Evolutionary conservation across 2,797 vertebrate species (phyloP).

Genomic region (Echeneis naucrates): DNA sequence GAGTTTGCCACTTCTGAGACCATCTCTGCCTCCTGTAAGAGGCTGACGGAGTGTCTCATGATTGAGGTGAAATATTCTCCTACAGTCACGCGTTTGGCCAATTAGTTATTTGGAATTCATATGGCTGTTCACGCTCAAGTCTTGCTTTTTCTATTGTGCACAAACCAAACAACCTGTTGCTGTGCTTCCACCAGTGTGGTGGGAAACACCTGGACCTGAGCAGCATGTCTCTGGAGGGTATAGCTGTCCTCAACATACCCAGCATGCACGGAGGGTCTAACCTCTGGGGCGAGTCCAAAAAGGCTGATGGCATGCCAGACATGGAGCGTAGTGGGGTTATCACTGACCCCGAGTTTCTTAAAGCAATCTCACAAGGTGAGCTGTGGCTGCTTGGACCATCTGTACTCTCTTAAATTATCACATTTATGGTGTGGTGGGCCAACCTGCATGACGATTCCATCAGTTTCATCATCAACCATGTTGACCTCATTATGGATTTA

Average conservation of each 20-base stretch:
- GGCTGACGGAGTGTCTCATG: conserved; percentile 88
- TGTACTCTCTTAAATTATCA: neutral
- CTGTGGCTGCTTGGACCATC: neutral
- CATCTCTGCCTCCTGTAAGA: conserved; percentile 93
- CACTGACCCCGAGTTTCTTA: conserved; percentile 89
- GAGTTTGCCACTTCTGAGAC: conserved; percentile 96
- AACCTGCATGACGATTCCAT: neutral
- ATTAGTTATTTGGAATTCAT: neutral
- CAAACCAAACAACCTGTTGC: neutral
- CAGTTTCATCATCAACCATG: too few relatives aligned
- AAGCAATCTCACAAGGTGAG: conserved; percentile 90
- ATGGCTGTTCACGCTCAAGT: neutral
- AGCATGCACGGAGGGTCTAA: conserved; percentile 97
- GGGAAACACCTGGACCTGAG: conserved; percentile 88
- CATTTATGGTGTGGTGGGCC: neutral
- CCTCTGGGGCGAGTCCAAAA: conserved; percentile 94
- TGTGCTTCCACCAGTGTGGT: conserved; percentile 84
- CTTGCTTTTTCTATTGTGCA: neutral
- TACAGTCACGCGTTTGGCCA: neutral
- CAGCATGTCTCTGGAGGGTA: conserved; percentile 86
- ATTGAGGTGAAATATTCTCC: conserved; percentile 85
- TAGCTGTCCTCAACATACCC: conserved; percentile 96
- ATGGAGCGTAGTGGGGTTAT: conserved; percentile 83
- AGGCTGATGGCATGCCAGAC: conserved; percentile 75
- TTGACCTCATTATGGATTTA: neutral